Percentiles rank a stretch among this genome's conserved stretches.
These are phyloP conservation scores for Haliclona indistincta DNA, from an alignment of 37 sponge, comb jelly and placozoan genomes.

Conservation along the genomic window DNA sequence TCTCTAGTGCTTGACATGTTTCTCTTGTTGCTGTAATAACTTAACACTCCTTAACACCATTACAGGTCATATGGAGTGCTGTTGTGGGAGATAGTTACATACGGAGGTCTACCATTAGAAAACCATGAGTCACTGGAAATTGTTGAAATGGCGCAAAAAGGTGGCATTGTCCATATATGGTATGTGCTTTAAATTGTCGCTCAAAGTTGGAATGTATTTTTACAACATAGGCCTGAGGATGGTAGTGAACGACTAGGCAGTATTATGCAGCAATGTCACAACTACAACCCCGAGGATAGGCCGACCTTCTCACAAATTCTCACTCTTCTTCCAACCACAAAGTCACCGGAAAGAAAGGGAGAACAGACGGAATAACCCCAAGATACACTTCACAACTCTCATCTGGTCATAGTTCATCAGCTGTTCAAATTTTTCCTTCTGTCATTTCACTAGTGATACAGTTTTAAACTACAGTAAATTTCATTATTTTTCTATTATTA, in stretches of 20 bases:
- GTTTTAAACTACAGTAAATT: no score
- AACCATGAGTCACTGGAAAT: conserved; percentile 22
- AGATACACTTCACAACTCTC: no score
- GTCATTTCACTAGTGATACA: no score
- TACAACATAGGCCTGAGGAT: neutral
- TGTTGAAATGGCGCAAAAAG: conserved; percentile 37
- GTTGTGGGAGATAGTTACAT: conserved; percentile 70
- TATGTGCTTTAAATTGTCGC: neutral
- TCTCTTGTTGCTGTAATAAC: neutral
- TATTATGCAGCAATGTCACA: conserved; percentile 36
- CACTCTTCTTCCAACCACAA: neutral
- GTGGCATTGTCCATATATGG: conserved; percentile 15
- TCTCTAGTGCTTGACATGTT: neutral
- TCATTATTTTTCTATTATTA: no score
- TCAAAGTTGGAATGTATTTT: neutral
- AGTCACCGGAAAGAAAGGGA: no score
- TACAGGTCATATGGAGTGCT: conserved; percentile 71
- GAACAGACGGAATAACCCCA: no score
- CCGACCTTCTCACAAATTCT: conserved; percentile 22
- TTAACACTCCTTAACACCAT: no score
- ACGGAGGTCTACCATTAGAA: conserved; percentile 36
- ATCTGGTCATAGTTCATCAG: no score
- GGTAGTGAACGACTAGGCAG: neutral
- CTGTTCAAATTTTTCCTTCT: no score
- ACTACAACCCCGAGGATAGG: conserved; percentile 22